These are phyloP conservation scores for Pipistrellus pipistrellus DNA, from an alignment of 2,797 vertebrate species.

Conservation along the genomic window DNA sequence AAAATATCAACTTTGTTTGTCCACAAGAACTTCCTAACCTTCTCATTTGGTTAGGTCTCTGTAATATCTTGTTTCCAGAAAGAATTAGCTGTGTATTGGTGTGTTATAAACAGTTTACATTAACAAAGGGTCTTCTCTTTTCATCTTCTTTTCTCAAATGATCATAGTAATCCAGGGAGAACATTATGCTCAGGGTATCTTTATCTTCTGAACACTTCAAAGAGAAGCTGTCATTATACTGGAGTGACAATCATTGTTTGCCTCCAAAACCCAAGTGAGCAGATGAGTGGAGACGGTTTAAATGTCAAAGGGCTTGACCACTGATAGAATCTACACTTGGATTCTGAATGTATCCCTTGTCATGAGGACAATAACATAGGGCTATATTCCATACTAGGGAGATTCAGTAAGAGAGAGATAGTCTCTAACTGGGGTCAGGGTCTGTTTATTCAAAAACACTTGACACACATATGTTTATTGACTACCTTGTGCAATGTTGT, in stretches of 20 bases:
- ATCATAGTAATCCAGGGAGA: constrained; percentile 9
- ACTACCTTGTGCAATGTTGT: neutral
- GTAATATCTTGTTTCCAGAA: neutral
- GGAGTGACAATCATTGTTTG: constrained; percentile 45
- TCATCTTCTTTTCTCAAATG: constrained; percentile 21
- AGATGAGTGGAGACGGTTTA: constrained; percentile 1
- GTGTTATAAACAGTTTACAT: neutral
- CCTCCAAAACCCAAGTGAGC: neutral
- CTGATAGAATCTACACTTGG: constrained; percentile 11
- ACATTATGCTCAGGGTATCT: constrained; percentile 7
- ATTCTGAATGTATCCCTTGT: neutral
- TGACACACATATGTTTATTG: neutral
- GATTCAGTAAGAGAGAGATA: neutral
- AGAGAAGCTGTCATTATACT: constrained; percentile 59
- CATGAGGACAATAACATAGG: neutral
- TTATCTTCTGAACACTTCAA: constrained; percentile 65
- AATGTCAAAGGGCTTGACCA: constrained; percentile 29
- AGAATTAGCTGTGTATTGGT: neutral
- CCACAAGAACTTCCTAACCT: neutral
- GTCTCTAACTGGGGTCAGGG: neutral
- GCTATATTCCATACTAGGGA: neutral
- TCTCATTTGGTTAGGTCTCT: constrained; percentile 22
- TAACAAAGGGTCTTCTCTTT: constrained; percentile 44
- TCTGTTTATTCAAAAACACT: constrained; percentile 18
- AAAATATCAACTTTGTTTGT: constrained; percentile 35